phyloP scores from a whole-genome alignment of 1,140 invertebrate genomes.

The Trachelipus rathkii region DNA sequence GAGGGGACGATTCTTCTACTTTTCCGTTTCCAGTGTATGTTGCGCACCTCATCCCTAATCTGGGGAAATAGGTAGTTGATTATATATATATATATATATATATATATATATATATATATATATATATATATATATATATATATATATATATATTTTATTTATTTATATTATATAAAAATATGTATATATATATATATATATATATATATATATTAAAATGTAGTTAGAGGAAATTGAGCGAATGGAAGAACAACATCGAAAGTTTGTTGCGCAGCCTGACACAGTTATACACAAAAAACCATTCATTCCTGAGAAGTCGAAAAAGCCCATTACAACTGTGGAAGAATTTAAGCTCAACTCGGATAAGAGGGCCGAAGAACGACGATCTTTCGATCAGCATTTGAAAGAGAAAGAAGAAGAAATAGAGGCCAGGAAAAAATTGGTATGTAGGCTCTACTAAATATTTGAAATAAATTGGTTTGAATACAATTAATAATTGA shows the following conservation, averaged over 20 bases:
- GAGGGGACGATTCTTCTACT: too few relatives aligned
- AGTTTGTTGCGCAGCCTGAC: constrained; percentile 54
- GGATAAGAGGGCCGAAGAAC: constrained; percentile 52
- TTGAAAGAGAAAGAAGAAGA: constrained; percentile 52
- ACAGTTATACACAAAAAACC: constrained; percentile 54
- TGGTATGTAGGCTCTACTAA: constrained; percentile 33
- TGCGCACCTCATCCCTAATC: too few relatives aligned
- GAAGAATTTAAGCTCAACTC: constrained; percentile 53
- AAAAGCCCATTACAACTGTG: constrained; percentile 51
- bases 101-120: too few relatives aligned
- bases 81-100: too few relatives aligned
- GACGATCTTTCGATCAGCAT: constrained; percentile 54
- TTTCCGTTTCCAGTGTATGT: too few relatives aligned
- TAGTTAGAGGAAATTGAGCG: constrained; percentile 46
- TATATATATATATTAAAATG: constrained; percentile 7
- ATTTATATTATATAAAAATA: too few relatives aligned
- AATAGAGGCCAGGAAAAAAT: constrained; percentile 33
- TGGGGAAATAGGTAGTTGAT: too few relatives aligned
- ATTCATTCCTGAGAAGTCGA: constrained; percentile 53
- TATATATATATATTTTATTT: too few relatives aligned
- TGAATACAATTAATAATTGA: too few relatives aligned
- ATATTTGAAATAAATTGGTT: not conserved
- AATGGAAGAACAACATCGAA: constrained; percentile 14
- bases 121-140: too few relatives aligned
- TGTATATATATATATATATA: too few relatives aligned